These are phyloP conservation scores for Chondrosia reniformis DNA, from an alignment of 37 sponge, comb jelly and placozoan species.

Conservation along the genomic window DNA sequence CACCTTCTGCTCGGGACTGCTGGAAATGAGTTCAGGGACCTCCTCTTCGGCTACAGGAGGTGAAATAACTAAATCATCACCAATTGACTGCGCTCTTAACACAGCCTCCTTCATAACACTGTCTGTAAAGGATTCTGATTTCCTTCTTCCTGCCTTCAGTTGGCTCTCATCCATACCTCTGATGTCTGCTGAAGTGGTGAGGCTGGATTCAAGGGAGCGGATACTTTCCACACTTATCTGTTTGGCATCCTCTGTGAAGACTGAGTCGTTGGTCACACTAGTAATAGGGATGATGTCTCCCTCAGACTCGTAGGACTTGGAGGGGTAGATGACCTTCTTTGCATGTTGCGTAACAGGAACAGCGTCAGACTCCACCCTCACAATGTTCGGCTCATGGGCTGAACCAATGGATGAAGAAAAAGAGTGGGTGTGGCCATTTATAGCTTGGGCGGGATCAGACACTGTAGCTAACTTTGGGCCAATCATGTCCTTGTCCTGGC, in stretches of 20 bases:
- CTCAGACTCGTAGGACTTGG: background rate
- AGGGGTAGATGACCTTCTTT: conserved; percentile 4
- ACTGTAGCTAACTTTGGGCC: background rate
- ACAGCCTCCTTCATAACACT: conserved; percentile 14
- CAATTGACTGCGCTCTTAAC: background rate
- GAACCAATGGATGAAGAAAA: background rate
- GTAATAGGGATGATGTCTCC: background rate
- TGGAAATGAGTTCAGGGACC: background rate
- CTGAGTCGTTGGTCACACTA: background rate
- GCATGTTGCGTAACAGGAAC: conserved; percentile 46
- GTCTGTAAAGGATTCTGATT: background rate
- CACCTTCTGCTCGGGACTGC: background rate
- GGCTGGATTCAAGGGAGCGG: background rate
- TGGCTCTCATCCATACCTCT: background rate
- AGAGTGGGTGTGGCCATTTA: background rate
- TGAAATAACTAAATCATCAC: background rate
- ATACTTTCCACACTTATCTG: background rate
- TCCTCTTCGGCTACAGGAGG: background rate
- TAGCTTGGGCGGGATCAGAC: background rate
- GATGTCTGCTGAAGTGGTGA: background rate
- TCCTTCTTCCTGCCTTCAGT: background rate
- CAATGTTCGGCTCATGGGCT: background rate
- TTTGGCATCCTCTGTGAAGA: background rate
- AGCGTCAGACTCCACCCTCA: conserved; percentile 61
- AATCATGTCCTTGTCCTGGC: no score